A percentile compares a stretch with the other conserved stretches of the same genome.
phyloP scores from a whole-genome alignment of 2,113 vertebrate species.

The Cheilinus undulatus region DNA sequence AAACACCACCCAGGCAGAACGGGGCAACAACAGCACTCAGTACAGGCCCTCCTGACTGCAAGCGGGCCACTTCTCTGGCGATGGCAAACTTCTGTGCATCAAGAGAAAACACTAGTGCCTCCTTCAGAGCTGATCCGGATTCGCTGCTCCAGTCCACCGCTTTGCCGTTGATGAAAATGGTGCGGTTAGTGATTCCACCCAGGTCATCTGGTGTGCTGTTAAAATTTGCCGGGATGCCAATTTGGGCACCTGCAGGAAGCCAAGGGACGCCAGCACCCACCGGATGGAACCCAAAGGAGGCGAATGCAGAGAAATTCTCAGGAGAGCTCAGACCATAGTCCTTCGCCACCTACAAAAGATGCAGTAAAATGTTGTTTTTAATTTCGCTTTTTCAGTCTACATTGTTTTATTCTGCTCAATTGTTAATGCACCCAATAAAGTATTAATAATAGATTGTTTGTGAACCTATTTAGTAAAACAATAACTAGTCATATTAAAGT shows the following conservation, averaged over 20 bases:
- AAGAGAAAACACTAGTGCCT: slow-evolving; percentile 86
- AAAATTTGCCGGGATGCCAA: slow-evolving; percentile 92
- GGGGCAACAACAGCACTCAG: slow-evolving; percentile 85
- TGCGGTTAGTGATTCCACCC: slow-evolving; percentile 81
- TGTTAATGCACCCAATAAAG: too few relatives aligned
- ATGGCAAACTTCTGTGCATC: slow-evolving; percentile 91
- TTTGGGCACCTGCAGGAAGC: slow-evolving; percentile 86
- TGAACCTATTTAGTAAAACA: too few relatives aligned
- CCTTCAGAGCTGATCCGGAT: slow-evolving; percentile 80
- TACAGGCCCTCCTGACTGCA: slow-evolving; percentile 81
- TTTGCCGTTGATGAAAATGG: slow-evolving; percentile 86
- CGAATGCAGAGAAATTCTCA: slow-evolving; percentile 85
- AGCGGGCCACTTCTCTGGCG: slow-evolving; percentile 87
- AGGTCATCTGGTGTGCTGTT: slow-evolving; percentile 79
- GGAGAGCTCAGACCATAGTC: slow-evolving; percentile 78
- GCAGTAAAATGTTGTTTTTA: neutral
- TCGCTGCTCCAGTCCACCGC: slow-evolving; percentile 87
- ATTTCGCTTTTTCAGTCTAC: too few relatives aligned
- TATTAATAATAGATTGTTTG: too few relatives aligned
- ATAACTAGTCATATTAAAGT: too few relatives aligned
- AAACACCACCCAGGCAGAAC: slow-evolving; percentile 85
- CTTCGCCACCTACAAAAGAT: slow-evolving; percentile 78
- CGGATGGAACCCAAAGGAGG: slow-evolving; percentile 90
- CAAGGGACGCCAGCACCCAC: slow-evolving; percentile 90
- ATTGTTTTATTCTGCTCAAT: too few relatives aligned